A percentile compares a stretch with the other conserved stretches of the same genome.
These are phyloP conservation scores for Dicyrtoma fusca DNA, from an alignment of 2,888 invertebrate species.

Conservation along the genomic window DNA sequence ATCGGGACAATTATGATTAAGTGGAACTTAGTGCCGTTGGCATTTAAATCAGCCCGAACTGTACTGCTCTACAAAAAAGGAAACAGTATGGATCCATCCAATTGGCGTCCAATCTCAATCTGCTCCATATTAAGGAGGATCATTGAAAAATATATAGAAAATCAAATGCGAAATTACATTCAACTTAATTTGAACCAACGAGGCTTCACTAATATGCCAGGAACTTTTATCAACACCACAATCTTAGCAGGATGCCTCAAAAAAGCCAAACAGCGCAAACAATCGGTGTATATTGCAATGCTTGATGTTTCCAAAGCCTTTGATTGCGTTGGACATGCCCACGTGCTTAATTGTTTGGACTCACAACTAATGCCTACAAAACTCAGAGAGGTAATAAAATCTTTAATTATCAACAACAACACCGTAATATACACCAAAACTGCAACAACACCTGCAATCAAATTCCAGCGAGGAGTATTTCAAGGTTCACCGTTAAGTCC, in stretches of 20 bases:
- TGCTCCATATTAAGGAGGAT: conserved; percentile 5
- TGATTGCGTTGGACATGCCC: background rate
- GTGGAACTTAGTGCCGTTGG: background rate
- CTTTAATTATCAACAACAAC: background rate
- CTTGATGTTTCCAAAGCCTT: conserved; percentile 9
- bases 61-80: conserved; percentile 16
- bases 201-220: conserved; percentile 10
- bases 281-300: background rate
- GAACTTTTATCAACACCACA: conserved; percentile 13
- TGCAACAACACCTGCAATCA: background rate
- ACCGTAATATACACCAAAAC: background rate
- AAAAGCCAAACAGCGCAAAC: conserved; percentile 5
- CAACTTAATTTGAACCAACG: background rate
- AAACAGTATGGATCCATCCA: background rate
- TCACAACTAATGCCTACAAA: background rate
- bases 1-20: conserved; percentile 4
- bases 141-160: background rate
- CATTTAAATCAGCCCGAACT: background rate
- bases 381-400: background rate
- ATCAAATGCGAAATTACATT: background rate
- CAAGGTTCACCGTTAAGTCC: background rate
- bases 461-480: background rate
- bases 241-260: background rate
- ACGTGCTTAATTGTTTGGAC: background rate
- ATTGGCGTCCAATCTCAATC: conserved; percentile 10